phyloP scores from a whole-genome alignment of 2,113 vertebrate species.

The Corydoras sp. region DNA sequence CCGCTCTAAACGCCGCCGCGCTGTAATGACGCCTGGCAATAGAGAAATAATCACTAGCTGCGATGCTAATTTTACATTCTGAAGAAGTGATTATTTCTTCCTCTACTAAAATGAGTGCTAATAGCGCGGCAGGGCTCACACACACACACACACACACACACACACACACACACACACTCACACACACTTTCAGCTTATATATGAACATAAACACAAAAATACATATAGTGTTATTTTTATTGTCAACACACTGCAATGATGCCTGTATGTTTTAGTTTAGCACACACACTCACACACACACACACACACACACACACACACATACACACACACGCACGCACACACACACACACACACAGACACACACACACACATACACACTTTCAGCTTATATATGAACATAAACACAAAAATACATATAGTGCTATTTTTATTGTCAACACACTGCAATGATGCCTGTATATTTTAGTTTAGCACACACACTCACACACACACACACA shows the following conservation, averaged over 20 bases:
- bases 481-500: too few relatives aligned
- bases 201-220: too few relatives aligned
- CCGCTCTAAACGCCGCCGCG: constrained; percentile 51
- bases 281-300: too few relatives aligned
- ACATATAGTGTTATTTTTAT: too few relatives aligned
- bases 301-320: too few relatives aligned
- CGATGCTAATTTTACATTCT: constrained; percentile 51
- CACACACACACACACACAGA: constrained; percentile 13
- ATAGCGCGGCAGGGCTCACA: constrained; percentile 34
- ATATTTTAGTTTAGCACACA: too few relatives aligned
- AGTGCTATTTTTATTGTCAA: too few relatives aligned
- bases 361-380: neutral
- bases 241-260: too few relatives aligned
- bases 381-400: neutral
- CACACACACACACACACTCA: constrained; percentile 7
- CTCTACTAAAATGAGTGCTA: constrained; percentile 42
- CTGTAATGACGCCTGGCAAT: constrained; percentile 54
- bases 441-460: too few relatives aligned
- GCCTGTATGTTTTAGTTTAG: too few relatives aligned
- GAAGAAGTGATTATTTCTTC: constrained; percentile 55
- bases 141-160: constrained; percentile 13
- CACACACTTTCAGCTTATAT: neutral
- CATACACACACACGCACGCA: constrained; percentile 29
- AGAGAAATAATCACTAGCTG: constrained; percentile 51
- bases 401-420: too few relatives aligned